A percentile compares a stretch with the other conserved stretches of the same genome.
Evolutionary conservation across 2,888 invertebrate species (phyloP).

Genomic region (Ormyrus thymus): DNA sequence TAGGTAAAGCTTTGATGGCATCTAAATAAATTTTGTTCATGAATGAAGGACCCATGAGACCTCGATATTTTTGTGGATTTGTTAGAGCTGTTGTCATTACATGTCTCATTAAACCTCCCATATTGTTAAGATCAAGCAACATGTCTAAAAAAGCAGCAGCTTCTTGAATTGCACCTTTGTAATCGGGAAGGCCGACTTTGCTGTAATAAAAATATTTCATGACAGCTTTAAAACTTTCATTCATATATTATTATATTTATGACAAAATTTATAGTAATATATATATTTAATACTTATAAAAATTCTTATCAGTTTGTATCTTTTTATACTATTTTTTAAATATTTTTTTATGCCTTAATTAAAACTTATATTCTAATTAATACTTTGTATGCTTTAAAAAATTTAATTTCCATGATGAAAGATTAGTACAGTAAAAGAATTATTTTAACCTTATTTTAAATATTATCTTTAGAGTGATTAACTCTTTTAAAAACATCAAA

Average conservation of each 20-base stretch:
- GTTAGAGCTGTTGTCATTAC: conserved; percentile 95
- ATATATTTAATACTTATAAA: conserved; percentile 10
- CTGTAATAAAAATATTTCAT: conserved; percentile 47
- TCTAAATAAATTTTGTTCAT: conserved; percentile 87
- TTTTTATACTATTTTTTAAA: no score
- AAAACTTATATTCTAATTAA: conserved; percentile 3
- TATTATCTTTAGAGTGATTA: conserved; percentile 18
- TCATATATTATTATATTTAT: neutral
- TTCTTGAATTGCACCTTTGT: conserved; percentile 85
- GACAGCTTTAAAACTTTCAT: neutral
- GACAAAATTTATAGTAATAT: conserved; percentile 3
- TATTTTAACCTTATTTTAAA: conserved; percentile 5
- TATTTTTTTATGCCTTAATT: neutral
- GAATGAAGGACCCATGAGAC: conserved; percentile 68
- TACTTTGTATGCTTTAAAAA: neutral
- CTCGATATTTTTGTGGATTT: conserved; percentile 81
- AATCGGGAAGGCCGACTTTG: conserved; percentile 75
- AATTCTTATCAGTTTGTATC: conserved; percentile 4
- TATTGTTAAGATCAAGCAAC: conserved; percentile 94
- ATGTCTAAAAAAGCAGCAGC: conserved; percentile 92
- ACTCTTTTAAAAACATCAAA: conserved; percentile 47
- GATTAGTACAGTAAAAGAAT: neutral
- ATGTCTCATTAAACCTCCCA: conserved; percentile 96
- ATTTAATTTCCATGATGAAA: no score
- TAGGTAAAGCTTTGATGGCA: conserved; percentile 87